Evolutionary conservation across 2,113 vertebrate genomes (phyloP).

Genomic region (Prochilodus magdalenae): DNA sequence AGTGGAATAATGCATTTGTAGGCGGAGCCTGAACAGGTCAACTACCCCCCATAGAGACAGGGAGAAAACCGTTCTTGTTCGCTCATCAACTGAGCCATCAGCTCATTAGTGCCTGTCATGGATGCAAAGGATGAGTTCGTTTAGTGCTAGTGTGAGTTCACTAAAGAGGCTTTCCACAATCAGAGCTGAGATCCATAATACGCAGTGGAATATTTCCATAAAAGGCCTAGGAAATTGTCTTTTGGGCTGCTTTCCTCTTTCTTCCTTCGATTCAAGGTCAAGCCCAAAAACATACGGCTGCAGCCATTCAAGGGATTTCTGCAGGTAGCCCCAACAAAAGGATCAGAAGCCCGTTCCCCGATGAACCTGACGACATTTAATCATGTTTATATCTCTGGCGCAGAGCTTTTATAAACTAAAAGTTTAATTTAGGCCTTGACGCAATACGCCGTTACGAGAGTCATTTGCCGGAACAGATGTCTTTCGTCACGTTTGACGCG

Average conservation of each 20-base stretch:
- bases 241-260: conserved; percentile 46
- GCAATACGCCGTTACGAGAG: conserved; percentile 56
- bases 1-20: no score
- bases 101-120: neutral
- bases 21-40: no score
- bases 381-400: conserved; percentile 67
- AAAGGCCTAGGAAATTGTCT: conserved; percentile 3
- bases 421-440: conserved; percentile 62
- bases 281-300: conserved; percentile 67
- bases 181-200: conserved; percentile 27
- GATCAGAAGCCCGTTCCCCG: conserved; percentile 59
- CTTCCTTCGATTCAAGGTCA: conserved; percentile 44
- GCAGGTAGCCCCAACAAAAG: conserved; percentile 67
- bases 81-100: neutral
- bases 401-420: conserved; percentile 65
- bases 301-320: conserved; percentile 63
- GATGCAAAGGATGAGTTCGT: neutral
- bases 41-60: neutral
- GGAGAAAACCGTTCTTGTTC: neutral
- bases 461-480: conserved; percentile 56
- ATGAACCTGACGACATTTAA: conserved; percentile 62
- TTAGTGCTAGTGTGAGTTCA: neutral
- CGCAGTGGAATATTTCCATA: conserved; percentile 24
- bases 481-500: conserved; percentile 51
- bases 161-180: conserved; percentile 9